These are phyloP conservation scores for Dendrolimus houi DNA, from an alignment of 2,888 invertebrate species.

Conservation along the genomic window DNA sequence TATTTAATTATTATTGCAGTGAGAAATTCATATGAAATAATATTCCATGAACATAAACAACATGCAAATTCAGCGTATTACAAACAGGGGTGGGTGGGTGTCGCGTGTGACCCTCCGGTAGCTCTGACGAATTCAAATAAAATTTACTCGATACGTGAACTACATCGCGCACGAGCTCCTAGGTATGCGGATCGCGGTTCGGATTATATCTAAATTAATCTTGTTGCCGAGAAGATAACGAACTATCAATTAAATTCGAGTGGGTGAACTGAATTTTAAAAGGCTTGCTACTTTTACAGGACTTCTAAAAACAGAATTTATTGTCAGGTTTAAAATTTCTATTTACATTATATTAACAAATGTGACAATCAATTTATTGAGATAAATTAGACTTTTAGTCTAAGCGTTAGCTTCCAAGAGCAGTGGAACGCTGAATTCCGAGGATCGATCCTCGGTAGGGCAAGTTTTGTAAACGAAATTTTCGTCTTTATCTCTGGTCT, in stretches of 20 bases:
- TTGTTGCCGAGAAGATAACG: slow-evolving; percentile 31
- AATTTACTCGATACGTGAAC: slow-evolving; percentile 37
- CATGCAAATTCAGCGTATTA: neutral
- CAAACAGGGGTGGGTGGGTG: slow-evolving; percentile 3
- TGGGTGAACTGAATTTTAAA: slow-evolving; percentile 21
- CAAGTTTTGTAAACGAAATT: neutral
- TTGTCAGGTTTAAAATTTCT: no score
- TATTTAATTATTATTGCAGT: no score
- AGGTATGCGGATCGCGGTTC: slow-evolving; percentile 16
- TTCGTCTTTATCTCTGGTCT: neutral
- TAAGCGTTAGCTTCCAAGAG: no score
- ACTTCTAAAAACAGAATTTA: no score
- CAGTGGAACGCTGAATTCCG: no score
- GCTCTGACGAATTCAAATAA: slow-evolving; percentile 37
- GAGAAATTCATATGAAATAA: neutral
- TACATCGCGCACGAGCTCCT: slow-evolving; percentile 22
- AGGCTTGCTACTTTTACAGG: neutral
- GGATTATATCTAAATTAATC: slow-evolving; percentile 41
- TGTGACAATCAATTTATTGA: no score
- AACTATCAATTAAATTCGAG: slow-evolving; percentile 38
- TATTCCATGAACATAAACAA: neutral
- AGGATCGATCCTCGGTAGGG: no score
- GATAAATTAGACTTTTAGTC: no score
- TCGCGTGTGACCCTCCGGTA: slow-evolving; percentile 15
- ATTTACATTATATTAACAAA: no score